Conservation (phyloP, 2,888 invertebrate genomes). For the Pegoplata infirma region DNA sequence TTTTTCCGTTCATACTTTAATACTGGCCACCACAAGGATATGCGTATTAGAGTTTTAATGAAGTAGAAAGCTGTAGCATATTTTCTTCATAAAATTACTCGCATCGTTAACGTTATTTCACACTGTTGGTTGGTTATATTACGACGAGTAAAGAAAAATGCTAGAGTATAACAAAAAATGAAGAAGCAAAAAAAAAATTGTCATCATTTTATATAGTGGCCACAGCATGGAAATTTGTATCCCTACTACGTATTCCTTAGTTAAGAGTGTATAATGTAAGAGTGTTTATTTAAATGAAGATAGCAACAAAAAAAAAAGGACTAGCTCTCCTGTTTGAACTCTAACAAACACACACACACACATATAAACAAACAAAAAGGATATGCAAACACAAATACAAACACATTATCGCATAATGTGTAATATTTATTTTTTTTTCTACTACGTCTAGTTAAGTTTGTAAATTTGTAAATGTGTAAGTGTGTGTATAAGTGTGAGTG, state of each 20-base stretch:
- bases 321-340: constrained; percentile 37
- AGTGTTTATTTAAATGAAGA: constrained; percentile 9
- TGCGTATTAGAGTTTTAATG: constrained; percentile 63
- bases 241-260: constrained; percentile 1
- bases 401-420: constrained; percentile 58
- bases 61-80: constrained; percentile 63
- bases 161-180: neutral
- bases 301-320: constrained; percentile 48
- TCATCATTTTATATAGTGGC: constrained; percentile 59
- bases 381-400: constrained; percentile 57
- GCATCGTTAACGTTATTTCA: constrained; percentile 74
- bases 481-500: constrained; percentile 6
- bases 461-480: neutral
- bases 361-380: constrained; percentile 40
- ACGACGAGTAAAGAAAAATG: constrained; percentile 15
- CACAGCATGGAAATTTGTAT: constrained; percentile 55
- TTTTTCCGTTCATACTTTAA: constrained; percentile 36
- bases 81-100: constrained; percentile 73
- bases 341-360: constrained; percentile 44
- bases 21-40: constrained; percentile 52
- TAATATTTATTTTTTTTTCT: constrained; percentile 73
- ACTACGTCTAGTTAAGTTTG: constrained; percentile 55
- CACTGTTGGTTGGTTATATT: constrained; percentile 63
- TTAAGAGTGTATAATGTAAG: constrained; percentile 26
- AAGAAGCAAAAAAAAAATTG: constrained; percentile 43